These are phyloP conservation scores for Tetraneura akinire DNA, from an alignment of 1,140 invertebrate genomes.

Conservation along the genomic window DNA sequence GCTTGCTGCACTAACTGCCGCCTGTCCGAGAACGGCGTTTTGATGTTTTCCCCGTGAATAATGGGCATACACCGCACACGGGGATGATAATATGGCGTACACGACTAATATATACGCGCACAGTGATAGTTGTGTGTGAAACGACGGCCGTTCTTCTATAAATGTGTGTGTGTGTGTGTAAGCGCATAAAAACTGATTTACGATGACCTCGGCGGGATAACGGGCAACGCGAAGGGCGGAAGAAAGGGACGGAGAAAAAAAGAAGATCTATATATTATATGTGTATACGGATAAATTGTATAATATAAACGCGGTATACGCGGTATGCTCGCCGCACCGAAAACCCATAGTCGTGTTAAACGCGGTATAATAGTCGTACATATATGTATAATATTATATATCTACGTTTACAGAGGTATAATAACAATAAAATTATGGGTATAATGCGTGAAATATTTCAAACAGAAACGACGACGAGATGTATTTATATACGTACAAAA, in stretches of 20 bases:
- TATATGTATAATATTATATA: no score
- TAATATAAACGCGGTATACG: no score
- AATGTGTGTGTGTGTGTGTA: no score
- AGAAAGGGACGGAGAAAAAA: not conserved
- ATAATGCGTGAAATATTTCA: no score
- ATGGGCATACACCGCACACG: slow-evolving; percentile 20
- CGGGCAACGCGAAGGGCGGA: not conserved
- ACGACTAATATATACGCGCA: no score
- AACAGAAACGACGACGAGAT: no score
- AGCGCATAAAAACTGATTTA: slow-evolving; percentile 49
- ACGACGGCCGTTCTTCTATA: slow-evolving; percentile 42
- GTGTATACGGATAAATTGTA: no score
- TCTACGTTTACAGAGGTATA: no score
- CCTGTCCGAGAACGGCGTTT: slow-evolving; percentile 28
- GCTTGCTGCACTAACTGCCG: slow-evolving; percentile 37
- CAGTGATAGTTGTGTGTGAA: slow-evolving; percentile 36
- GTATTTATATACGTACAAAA: no score
- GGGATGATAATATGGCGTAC: not conserved
- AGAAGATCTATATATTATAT: not conserved
- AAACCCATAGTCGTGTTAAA: not conserved
- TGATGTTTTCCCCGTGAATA: slow-evolving; percentile 47
- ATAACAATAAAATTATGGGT: no score
- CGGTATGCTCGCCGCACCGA: not conserved
- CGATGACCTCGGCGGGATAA: slow-evolving; percentile 39
- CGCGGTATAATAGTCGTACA: no score